Evolutionary conservation across 2,888 invertebrate genomes (phyloP).

Genomic region (Parochlus steinenii): DNA sequence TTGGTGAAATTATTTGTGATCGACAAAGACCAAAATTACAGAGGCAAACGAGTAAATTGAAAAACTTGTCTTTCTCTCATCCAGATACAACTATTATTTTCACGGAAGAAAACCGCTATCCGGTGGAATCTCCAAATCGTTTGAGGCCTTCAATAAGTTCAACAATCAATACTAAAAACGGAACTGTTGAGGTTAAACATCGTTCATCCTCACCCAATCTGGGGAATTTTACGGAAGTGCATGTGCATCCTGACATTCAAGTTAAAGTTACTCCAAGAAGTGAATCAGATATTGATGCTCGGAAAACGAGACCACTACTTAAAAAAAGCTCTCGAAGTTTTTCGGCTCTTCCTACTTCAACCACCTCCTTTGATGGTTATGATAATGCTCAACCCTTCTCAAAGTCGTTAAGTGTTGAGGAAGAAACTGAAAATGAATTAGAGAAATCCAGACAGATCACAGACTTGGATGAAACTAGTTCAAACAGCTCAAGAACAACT

Average conservation of each 20-base stretch:
- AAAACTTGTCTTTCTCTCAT: constrained; percentile 23
- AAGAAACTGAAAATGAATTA: constrained; percentile 10
- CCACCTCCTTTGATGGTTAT: constrained; percentile 5
- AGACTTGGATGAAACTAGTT: constrained; percentile 2
- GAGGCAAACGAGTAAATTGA: constrained; percentile 16
- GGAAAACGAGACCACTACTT: constrained; percentile 1
- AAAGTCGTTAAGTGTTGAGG: constrained; percentile 11
- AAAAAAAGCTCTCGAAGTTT: constrained; percentile 10
- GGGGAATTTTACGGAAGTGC: constrained; percentile 20
- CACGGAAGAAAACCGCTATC: constrained; percentile 23
- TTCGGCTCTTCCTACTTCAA: constrained; percentile 3
- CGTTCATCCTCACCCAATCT: constrained; percentile 23
- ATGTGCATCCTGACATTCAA: constrained; percentile 23
- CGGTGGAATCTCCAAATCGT: constrained; percentile 13
- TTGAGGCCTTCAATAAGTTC: constrained; percentile 13
- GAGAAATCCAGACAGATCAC: constrained; percentile 9
- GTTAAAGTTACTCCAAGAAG: constrained; percentile 21
- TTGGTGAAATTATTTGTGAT: constrained; percentile 8
- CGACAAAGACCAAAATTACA: constrained; percentile 12
- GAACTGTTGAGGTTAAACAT: constrained; percentile 19
- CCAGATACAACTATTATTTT: constrained; percentile 23
- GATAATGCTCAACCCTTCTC: constrained; percentile 4
- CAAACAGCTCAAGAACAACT: constrained; percentile 1
- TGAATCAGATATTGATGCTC: constrained; percentile 2
- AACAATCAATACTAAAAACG: constrained; percentile 20